phyloP scores from a whole-genome alignment of 2,888 invertebrate genomes.

The Cheilosia impressa region DNA sequence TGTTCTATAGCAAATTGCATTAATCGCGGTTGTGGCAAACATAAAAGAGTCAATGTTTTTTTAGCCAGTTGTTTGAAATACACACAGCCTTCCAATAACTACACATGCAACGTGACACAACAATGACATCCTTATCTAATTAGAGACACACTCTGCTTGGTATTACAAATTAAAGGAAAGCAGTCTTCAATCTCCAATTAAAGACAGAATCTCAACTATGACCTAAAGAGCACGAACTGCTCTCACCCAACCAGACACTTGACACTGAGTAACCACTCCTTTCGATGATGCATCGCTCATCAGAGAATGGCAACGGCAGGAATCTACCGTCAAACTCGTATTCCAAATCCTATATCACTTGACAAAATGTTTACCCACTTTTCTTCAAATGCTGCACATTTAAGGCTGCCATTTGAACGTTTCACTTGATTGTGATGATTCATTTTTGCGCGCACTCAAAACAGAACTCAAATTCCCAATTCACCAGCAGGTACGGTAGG shows the following conservation, averaged over 20 bases:
- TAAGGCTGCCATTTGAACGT: constrained; percentile 48
- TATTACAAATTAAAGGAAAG: constrained; percentile 21
- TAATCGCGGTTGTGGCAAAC: too few species aligned
- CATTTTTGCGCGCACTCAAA: constrained; percentile 45
- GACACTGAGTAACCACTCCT: constrained; percentile 61
- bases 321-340: constrained; percentile 36
- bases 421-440: constrained; percentile 65
- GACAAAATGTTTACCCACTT: constrained; percentile 68
- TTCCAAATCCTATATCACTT: constrained; percentile 61
- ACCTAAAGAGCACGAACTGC: constrained; percentile 65
- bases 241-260: constrained; percentile 35
- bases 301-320: constrained; percentile 14
- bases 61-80: not conserved
- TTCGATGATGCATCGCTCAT: constrained; percentile 49
- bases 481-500: constrained; percentile 23
- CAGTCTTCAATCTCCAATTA: not conserved
- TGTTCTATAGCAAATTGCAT: too few species aligned
- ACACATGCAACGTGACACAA: not conserved
- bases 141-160: not conserved
- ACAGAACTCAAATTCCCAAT: constrained; percentile 4
- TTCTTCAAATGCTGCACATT: constrained; percentile 53
- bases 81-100: not conserved
- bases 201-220: constrained; percentile 53
- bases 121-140: not conserved
- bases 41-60: too few species aligned